Conservation (phyloP, 2,797 vertebrate species). For the Yasuhikotakia modesta region DNA sequence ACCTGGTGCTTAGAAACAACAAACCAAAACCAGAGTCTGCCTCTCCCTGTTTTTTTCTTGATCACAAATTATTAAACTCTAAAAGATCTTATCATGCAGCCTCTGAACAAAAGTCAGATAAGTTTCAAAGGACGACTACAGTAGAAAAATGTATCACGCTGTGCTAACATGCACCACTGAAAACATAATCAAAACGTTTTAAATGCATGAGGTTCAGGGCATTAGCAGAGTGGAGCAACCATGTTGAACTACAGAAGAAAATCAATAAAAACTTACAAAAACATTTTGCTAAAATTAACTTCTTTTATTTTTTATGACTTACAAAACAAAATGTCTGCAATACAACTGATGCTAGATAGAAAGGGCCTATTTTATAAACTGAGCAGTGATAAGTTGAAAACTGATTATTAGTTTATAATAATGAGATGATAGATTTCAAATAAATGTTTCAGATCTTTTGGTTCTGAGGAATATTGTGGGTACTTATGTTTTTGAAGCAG, state of each 20-base stretch:
- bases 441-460: not conserved
- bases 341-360: slow-evolving; percentile 67
- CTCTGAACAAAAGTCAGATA: not conserved
- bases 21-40: too few species aligned
- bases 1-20: too few species aligned
- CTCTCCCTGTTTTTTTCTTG: too few species aligned
- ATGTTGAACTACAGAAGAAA: not conserved
- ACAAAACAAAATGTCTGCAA: slow-evolving; percentile 67
- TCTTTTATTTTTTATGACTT: not conserved
- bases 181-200: not conserved
- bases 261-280: not conserved
- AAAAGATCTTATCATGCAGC: too few species aligned
- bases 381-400: slow-evolving; percentile 52
- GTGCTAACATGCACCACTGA: not conserved
- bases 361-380: slow-evolving; percentile 28
- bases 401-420: slow-evolving; percentile 63
- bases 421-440: slow-evolving; percentile 18
- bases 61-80: too few species aligned
- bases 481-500: not conserved
- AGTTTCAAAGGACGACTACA: not conserved
- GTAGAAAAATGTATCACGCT: not conserved
- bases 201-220: not conserved
- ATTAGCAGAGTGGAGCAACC: not conserved
- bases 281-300: slow-evolving; percentile 12
- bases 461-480: slow-evolving; percentile 6